Conservation (phyloP, 2,888 invertebrate species). For the Frankliniella fusca region DNA sequence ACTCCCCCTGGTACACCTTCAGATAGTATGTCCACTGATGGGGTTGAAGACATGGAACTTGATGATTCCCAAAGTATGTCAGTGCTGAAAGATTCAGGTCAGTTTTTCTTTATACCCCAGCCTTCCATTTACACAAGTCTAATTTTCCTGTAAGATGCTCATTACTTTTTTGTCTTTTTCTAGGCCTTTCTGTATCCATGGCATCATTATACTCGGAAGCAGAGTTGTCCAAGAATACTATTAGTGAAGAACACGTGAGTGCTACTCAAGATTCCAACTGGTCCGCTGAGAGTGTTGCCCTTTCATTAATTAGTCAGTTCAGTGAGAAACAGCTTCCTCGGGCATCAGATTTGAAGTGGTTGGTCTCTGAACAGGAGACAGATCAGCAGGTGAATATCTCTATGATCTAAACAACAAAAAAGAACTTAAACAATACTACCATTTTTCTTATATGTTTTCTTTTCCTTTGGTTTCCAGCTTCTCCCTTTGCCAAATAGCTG, state of each 20-base stretch:
- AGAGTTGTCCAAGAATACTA: slow-evolving; percentile 48
- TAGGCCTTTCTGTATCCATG: slow-evolving; percentile 58
- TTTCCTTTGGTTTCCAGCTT: slow-evolving; percentile 48
- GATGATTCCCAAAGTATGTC: slow-evolving; percentile 50
- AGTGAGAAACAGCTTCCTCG: slow-evolving; percentile 70
- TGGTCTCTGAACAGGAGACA: slow-evolving; percentile 71
- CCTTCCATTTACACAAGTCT: neutral
- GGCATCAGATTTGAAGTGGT: slow-evolving; percentile 74
- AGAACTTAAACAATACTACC: neutral
- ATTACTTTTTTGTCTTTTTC: slow-evolving; percentile 7
- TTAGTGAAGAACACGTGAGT: slow-evolving; percentile 46
- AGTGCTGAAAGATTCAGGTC: slow-evolving; percentile 46
- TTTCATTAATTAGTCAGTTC: slow-evolving; percentile 70
- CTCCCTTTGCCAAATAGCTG: slow-evolving; percentile 70
- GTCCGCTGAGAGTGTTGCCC: slow-evolving; percentile 74
- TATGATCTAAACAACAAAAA: neutral
- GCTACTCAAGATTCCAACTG: slow-evolving; percentile 33
- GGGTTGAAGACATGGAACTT: slow-evolving; percentile 53
- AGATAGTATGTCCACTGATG: slow-evolving; percentile 52
- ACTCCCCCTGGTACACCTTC: slow-evolving; percentile 50
- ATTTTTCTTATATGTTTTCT: neutral
- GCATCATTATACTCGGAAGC: slow-evolving; percentile 60
- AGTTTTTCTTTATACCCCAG: slow-evolving; percentile 7
- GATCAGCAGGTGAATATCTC: slow-evolving; percentile 58
- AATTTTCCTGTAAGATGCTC: too few relatives aligned